Evolutionary conservation across 2,113 vertebrate genomes (phyloP).

Genomic region (Elgaria multicarinata): DNA sequence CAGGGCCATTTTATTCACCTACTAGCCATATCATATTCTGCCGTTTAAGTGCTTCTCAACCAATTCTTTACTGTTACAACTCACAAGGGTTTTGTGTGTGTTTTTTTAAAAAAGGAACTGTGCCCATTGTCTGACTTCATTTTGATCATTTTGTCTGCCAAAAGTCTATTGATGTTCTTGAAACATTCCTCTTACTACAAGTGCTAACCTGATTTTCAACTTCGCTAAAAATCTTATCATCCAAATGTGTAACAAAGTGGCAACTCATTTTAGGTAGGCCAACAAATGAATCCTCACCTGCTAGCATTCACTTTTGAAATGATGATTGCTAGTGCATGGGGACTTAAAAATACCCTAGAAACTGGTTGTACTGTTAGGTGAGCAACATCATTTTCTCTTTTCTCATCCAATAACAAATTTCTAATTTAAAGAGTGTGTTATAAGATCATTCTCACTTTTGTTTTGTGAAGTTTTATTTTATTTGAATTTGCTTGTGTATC

Average conservation of each 20-base stretch:
- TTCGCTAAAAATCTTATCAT: not conserved
- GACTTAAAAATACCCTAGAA: slow-evolving; percentile 2
- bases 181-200: slow-evolving; percentile 1
- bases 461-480: not conserved
- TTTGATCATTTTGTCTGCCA: slow-evolving; percentile 14
- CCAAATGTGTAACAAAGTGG: not conserved
- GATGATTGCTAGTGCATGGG: not conserved
- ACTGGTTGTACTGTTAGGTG: not conserved
- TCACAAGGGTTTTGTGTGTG: not conserved
- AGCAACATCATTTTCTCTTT: not conserved
- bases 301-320: not conserved
- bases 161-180: slow-evolving; percentile 17
- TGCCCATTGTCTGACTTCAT: not conserved
- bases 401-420: not conserved
- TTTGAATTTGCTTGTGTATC: not conserved
- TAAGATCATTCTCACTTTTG: not conserved
- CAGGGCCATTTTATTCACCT: not conserved
- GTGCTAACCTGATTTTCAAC: not conserved
- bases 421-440: not conserved
- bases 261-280: not conserved
- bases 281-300: not conserved
- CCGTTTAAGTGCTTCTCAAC: slow-evolving; percentile 9
- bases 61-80: slow-evolving; percentile 9
- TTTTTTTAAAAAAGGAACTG: not conserved
- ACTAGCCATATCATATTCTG: not conserved